These are phyloP conservation scores for Plectrocnemia conspersa DNA, from an alignment of 1,140 invertebrate genomes.

Conservation along the genomic window DNA sequence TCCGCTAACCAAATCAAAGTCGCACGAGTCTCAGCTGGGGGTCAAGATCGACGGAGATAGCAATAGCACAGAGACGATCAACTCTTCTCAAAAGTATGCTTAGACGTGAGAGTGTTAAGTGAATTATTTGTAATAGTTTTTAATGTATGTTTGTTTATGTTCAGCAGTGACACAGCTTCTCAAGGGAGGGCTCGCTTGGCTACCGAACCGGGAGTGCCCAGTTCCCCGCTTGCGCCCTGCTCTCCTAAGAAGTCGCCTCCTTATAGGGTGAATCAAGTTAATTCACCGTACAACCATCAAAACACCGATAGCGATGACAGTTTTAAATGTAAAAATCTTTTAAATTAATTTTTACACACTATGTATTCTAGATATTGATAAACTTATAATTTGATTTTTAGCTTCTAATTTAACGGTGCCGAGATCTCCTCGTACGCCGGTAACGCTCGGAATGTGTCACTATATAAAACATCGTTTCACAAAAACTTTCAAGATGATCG, in stretches of 20 bases:
- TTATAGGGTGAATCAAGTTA: conserved; percentile 40
- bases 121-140: neutral
- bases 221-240: conserved; percentile 45
- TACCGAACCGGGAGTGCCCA: conserved; percentile 59
- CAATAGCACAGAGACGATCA: conserved; percentile 5
- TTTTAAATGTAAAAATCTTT: conserved; percentile 46
- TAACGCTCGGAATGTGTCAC: conserved; percentile 77
- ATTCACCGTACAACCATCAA: conserved; percentile 33
- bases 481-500: conserved; percentile 82
- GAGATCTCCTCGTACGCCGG: conserved; percentile 70
- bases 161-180: neutral
- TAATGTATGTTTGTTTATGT: neutral
- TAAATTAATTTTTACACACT: conserved; percentile 1
- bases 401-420: conserved; percentile 58
- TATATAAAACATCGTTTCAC: conserved; percentile 87
- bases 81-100: conserved; percentile 9
- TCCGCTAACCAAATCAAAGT: conserved; percentile 83
- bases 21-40: conserved; percentile 83
- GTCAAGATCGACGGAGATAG: conserved; percentile 53
- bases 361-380: neutral
- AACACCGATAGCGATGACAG: conserved; percentile 55
- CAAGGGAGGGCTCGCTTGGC: conserved; percentile 56
- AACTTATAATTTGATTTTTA: conserved; percentile 3
- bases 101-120: neutral
- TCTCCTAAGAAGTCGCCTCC: conserved; percentile 64